Evolutionary conservation across 2,888 invertebrate genomes (phyloP), one percentile per base, ranked within the genome.

Genomic region (Shargacucullia verbasci): DNA sequence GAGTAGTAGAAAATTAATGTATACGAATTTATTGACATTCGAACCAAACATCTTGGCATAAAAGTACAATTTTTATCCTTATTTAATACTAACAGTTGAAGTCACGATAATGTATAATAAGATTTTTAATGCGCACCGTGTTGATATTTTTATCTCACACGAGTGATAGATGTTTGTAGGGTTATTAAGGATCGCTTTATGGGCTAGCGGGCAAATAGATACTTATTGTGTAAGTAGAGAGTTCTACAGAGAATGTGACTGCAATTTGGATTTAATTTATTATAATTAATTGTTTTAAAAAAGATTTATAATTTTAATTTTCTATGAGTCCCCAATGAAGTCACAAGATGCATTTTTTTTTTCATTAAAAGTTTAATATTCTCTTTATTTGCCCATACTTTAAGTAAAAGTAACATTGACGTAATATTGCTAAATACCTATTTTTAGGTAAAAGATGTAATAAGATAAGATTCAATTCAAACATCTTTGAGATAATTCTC

Each of bases 401-500:
- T 57, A 43, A 54, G 59, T 57, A 29, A 63, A 62, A 60, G 56
- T 59, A 50, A 66, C 39, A 34, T 62, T 68, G 66, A 66, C 65
- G 61, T 53, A 61, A 61, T 35, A 43, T 49, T 70, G 47, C 46
- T 60, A 62, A 62, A 49, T 73, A 66, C 73, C 76, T 52, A 56
- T 58, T 56, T 65, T 66, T 59, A 59, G 59, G 70, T 73, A 71
- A 67, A 48, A 56, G 65, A 58, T 70, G 70, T 70, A 53, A 63
- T 37, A 59, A 33, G 38, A 47, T 62, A 66, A 68, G 47, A 63
- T 68, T 70, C 59, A 67, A 71, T 63, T 62, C 35, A 33, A 73
- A 73, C 75, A 73, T 75, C 49, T 77, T n/a, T 70, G 74, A 76
- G 76, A 79, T 76, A 71, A 66, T 70, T 79, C 78, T 82, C 78